Conservation (phyloP, 2,888 invertebrate species). For the Drosophila neotestacea region DNA sequence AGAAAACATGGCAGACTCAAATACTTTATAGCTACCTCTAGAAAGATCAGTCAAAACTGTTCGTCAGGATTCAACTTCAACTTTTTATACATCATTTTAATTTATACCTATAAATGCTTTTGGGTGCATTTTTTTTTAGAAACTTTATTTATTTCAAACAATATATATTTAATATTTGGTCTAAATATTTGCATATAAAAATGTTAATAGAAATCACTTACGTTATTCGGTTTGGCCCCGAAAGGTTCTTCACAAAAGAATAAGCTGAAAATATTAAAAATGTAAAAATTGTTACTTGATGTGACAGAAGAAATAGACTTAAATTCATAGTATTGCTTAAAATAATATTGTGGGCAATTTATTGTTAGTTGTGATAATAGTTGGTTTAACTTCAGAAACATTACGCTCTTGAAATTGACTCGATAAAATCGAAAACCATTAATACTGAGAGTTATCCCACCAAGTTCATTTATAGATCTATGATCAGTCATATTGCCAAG, state of each 20-base stretch:
- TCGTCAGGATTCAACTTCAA: too few species aligned
- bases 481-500: too few species aligned
- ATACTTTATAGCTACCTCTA: too few species aligned
- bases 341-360: not conserved
- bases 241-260: not conserved
- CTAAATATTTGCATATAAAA: too few species aligned
- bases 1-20: too few species aligned
- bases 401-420: not conserved
- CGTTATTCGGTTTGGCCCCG: not conserved
- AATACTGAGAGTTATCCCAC: not conserved
- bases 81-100: too few species aligned
- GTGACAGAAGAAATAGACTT: too few species aligned
- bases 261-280: constrained; percentile 1
- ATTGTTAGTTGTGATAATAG: not conserved
- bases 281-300: not conserved
- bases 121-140: too few species aligned
- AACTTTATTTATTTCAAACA: too few species aligned
- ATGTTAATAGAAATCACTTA: not conserved
- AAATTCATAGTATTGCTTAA: not conserved
- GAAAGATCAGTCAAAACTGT: too few species aligned
- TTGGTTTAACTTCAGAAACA: not conserved
- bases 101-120: too few species aligned
- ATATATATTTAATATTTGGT: too few species aligned
- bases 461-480: not conserved
- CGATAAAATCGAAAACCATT: not conserved